Percentiles rank a stretch among this genome's conserved stretches.
Evolutionary conservation across 2,797 vertebrate species (phyloP).

Genomic region (Chelon auratus): DNA sequence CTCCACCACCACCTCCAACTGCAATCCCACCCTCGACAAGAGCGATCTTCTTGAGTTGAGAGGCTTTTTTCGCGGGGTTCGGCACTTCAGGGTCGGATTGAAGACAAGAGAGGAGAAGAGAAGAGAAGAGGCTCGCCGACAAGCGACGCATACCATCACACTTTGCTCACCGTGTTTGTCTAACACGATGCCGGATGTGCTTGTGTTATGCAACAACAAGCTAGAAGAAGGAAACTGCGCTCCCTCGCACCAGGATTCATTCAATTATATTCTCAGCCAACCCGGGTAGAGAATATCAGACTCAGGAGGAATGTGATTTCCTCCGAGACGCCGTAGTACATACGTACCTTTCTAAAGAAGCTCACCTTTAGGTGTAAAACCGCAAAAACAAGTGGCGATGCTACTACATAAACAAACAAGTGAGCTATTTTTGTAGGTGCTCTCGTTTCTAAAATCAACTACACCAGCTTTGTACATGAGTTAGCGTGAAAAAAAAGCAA

Average conservation of each 20-base stretch:
- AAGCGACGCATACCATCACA: slow-evolving; percentile 41
- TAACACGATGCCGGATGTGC: slow-evolving; percentile 53
- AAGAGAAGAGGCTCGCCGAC: not conserved
- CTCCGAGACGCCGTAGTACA: not conserved
- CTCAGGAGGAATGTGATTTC: not conserved
- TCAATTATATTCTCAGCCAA: slow-evolving; percentile 28
- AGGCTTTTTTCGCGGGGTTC: slow-evolving; percentile 40
- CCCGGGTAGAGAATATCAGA: slow-evolving; percentile 2
- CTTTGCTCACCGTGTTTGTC: slow-evolving; percentile 41
- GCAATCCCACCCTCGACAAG: slow-evolving; percentile 43
- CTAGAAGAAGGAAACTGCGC: slow-evolving; percentile 34
- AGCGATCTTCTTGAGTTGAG: slow-evolving; percentile 46
- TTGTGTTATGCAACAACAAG: slow-evolving; percentile 22
- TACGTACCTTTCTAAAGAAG: not conserved
- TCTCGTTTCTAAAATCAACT: no score
- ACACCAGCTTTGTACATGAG: no score
- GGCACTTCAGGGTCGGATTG: slow-evolving; percentile 2
- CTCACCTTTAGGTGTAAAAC: not conserved
- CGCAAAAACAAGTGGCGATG: no score
- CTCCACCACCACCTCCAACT: not conserved
- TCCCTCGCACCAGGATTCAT: not conserved
- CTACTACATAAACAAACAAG: not conserved
- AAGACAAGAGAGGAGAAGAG: not conserved
- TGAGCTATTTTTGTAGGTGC: no score
- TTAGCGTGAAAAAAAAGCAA: no score